Conservation (phyloP, 1,140 invertebrate species). For the Eriosoma lanigerum region DNA sequence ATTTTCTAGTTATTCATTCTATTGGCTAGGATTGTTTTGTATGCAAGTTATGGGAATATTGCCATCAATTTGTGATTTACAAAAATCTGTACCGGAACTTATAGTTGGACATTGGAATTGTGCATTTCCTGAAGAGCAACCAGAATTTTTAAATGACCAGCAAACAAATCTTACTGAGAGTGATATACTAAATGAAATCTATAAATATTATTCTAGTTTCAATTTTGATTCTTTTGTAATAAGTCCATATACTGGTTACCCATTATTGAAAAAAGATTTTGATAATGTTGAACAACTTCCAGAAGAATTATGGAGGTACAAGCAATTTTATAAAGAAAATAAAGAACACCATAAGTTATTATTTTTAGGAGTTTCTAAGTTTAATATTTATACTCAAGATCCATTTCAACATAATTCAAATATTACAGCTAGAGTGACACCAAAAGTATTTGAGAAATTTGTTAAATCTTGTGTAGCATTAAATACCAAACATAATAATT, state of each 20-base stretch:
- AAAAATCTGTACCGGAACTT: constrained; percentile 21
- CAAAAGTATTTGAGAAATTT: constrained; percentile 42
- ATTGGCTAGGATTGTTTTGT: constrained; percentile 42
- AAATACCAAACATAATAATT: background rate
- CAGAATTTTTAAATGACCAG: background rate
- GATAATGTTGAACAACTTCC: constrained; percentile 25
- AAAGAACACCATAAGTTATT: background rate
- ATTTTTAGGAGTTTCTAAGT: constrained; percentile 21
- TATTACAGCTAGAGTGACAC: constrained; percentile 33
- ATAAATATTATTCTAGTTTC: constrained; percentile 29
- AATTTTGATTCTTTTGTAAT: constrained; percentile 36
- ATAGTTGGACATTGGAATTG: constrained; percentile 25
- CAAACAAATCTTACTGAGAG: background rate
- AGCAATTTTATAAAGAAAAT: constrained; percentile 42
- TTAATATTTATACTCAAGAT: constrained; percentile 44
- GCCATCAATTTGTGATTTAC: constrained; percentile 15
- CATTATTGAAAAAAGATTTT: constrained; percentile 17
- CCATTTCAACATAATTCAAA: constrained; percentile 48
- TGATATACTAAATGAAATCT: constrained; percentile 4
- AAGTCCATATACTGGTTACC: constrained; percentile 20
- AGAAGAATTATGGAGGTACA: constrained; percentile 19
- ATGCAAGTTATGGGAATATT: constrained; percentile 41
- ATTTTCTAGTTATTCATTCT: constrained; percentile 41
- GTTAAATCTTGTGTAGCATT: constrained; percentile 12
- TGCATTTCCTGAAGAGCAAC: constrained; percentile 21